Base-by-base conservation (phyloP, 2,888 invertebrate genomes). In the Malthinus flaveolus region DNA sequence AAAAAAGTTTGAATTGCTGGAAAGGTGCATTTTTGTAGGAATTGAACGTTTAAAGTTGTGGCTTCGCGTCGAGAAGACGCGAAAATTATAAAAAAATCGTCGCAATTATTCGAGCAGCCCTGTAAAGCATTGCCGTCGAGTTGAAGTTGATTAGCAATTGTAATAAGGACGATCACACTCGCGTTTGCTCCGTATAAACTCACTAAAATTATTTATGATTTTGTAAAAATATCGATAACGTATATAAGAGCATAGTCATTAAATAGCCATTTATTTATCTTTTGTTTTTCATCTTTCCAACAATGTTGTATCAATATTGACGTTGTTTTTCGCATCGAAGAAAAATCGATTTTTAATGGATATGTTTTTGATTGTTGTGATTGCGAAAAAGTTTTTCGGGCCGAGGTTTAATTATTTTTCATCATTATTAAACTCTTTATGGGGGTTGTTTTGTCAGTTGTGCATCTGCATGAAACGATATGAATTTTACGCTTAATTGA, bases 131-230 rank as follows among this genome's bases (percentile, higher is more conserved):
- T 68, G 64, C 67, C 71, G 61, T 56, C 55, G 57, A 61, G 34
- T 59, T 55, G 63, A 59, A 58, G 64, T 58, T 50, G 69, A 75
- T 75, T 74, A 75, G 75, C 74, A 75, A 75, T 75, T 74, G 73
- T 74, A 75, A 75, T 75, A 68, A 72, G 69, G 62, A 59, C 62
- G 65, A 66, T 63, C 64, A 68, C 64, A 66, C 65, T 65, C 63
- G 66, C 65, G 64, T 57, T 63, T 66, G 63, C 64, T 63, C 63
- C 62, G 65, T 66, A 66, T 66, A 66, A 67, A 65, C 5, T 15
- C 39, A 42, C 39, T 23, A n/a, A 42, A 56, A 33, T 33, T 46
- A 33, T 33, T 46, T 46, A 32, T 46, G 47, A 32, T 46, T 32
- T 13, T 33, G 47, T 33, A 32, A 31, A n/a, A 31, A 33, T 33